A percentile compares a stretch with the other conserved stretches of the same genome.
These are phyloP conservation scores for Tragelaphus strepsiceros DNA, from an alignment of 2,113 vertebrate genomes.

Conservation along the genomic window DNA sequence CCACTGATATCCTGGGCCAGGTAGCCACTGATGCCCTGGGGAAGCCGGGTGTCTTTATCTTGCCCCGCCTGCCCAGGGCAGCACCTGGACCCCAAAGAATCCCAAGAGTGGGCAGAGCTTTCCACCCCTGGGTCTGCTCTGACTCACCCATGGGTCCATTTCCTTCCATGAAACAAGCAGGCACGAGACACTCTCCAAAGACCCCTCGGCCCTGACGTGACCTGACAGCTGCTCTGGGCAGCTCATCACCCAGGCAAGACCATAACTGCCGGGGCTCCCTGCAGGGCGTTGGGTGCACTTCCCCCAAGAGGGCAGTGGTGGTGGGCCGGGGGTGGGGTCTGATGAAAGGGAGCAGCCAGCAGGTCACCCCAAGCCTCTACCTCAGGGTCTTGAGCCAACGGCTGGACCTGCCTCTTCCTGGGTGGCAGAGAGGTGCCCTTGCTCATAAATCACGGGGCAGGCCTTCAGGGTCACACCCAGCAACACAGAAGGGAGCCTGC, in stretches of 20 bases:
- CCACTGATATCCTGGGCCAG: neutral
- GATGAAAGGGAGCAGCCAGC: neutral
- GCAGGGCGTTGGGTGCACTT: fast-evolving
- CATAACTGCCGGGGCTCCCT: neutral
- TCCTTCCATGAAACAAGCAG: neutral
- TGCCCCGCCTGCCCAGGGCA: neutral
- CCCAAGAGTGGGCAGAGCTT: neutral
- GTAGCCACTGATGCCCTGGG: neutral
- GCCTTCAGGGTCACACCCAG: fast-evolving
- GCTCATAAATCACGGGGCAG: fast-evolving
- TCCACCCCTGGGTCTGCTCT: neutral
- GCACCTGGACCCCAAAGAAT: neutral
- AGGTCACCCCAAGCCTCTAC: neutral
- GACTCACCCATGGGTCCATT: neutral
- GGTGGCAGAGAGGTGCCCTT: neutral
- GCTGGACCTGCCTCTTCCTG: neutral
- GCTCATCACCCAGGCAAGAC: neutral
- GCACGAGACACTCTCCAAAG: neutral
- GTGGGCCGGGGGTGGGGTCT: neutral
- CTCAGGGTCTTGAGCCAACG: neutral
- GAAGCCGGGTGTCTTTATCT: neutral
- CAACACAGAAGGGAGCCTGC: neutral
- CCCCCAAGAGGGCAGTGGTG: neutral
- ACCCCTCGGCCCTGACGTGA: fast-evolving
- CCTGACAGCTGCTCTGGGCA: neutral